phyloP scores from a whole-genome alignment of 2,797 vertebrate genomes.

The Urocyon cinereoargenteus region DNA sequence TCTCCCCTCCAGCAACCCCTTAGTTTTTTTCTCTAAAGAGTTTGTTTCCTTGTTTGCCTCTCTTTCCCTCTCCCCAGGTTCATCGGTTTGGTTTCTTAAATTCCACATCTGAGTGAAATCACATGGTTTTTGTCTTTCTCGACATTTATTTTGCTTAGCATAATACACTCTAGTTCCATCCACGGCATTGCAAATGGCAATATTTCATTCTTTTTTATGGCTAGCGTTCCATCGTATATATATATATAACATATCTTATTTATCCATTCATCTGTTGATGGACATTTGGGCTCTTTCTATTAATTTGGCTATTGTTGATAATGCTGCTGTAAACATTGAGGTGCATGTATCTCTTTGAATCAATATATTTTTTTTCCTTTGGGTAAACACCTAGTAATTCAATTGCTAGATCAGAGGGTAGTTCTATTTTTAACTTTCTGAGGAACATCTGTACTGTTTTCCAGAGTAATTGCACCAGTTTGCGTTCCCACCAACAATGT shows the following conservation, averaged over 20 bases:
- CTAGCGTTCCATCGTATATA: neutral
- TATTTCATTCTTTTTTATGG: neutral
- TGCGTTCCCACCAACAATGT: neutral
- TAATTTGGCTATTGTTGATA: neutral
- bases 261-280: neutral
- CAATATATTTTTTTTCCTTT: neutral
- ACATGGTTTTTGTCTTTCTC: neutral
- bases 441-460: neutral
- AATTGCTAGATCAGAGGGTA: neutral
- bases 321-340: neutral
- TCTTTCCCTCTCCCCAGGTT: neutral
- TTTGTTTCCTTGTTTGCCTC: neutral
- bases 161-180: neutral
- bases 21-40: neutral
- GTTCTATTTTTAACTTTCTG: neutral
- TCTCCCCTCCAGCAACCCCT: neutral
- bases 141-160: neutral
- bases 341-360: neutral
- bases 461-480: neutral
- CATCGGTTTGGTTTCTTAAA: neutral
- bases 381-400: neutral
- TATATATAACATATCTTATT: neutral
- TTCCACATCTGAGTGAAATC: neutral
- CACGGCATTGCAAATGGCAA: neutral
- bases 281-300: neutral